Evolutionary conservation across 1,140 invertebrate species (phyloP), one percentile per base, ranked within the genome.

Genomic region (Drosophila nikananu): DNA sequence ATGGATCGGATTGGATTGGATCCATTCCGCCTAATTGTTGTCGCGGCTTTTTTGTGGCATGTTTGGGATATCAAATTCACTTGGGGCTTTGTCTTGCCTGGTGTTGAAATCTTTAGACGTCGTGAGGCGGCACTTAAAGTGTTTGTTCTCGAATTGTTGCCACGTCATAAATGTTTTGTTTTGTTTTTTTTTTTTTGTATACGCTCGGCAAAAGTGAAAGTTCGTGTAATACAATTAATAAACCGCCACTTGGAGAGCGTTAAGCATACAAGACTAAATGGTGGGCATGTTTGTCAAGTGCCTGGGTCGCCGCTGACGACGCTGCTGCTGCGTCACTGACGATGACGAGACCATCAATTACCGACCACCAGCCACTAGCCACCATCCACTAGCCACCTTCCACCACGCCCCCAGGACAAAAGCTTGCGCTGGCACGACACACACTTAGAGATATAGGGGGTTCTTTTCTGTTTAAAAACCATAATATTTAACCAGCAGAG

Each of bases 221-320:
- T 89, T 73, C 81, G 62, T 79, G 82, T 84, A 61, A 81, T 83
- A 83, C 72, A 89, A 87, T 87, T 89, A 89, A 90, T 84, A 89
- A 86, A 79, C 76, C 71, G 67, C 60, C 83, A 82, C 79, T 86
- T 73, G 76, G 61, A 61, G 72, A 90, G 81, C 77, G 74, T 65
- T 81, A 87, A 87, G 55, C 60, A 65, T 62, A 62, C 60, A 66
- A 83, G 76, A 77, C 77, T 84, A 79, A 83, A 84, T 81, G 78
- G 55, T 63, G 44, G 58, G 51, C 58, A 66, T 61, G 66, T 71
- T 72, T 58, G 76, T 80, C 70, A 77, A 63, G 70, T 73, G 70
- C 35, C 44, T 60, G 23, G 48, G 46, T 68, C 48, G 66, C 17
- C n/a, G n/a, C n/a, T n/a, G n/a, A n/a, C n/a, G 46, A 25, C 23